Base-by-base conservation (phyloP, 2,113 vertebrate genomes). In the Petroica traversi region DNA sequence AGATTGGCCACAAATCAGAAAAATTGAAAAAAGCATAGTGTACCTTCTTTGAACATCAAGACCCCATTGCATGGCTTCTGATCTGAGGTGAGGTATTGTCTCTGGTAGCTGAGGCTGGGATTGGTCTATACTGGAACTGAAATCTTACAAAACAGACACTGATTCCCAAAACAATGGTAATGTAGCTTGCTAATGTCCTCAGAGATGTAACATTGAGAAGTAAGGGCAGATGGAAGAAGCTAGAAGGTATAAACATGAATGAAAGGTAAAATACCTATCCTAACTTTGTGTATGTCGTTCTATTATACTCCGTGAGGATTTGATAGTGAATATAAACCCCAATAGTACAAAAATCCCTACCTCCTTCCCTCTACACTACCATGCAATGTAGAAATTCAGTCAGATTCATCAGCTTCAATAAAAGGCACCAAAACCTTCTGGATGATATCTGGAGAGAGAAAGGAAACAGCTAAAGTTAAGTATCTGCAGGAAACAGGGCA, bases 401-500 rank as follows among this genome's bases (percentile, higher is more conserved):
- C 33, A 57, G 36, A 85, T 76, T 67, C 51, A 93, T 96, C 75
- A 86, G 17, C 57, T 89, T 93, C 66, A 85, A 7, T 49, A 86
- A 95, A 68, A 11, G 19, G 15, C 68, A 82, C n/a, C 62, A 78
- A 74, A 92, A 89, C 36, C 33, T 88, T 78, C 69, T 72, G 87
- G 64, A 79, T 89, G 71, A 46, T 77, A 43, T 91, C 76, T 88
- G 72, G 52, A 92, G 76, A 91, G 19, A 91, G 36, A 92, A 81
- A 55, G 61, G 66, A 96, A 91, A 58, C 24, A 86, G 55, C 51
- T 51, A 43, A 43, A 73, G 28, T 29, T 72, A 83, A 87, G 28
- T 85, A 82, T 82, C 88, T 85, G 59, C 45, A 95, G 87, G 93
- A 96, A 85, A 74, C 74, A 88, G 40, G 72, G 52, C 16, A 93